Evolutionary conservation across 2,797 vertebrate genomes (phyloP).

Genomic region (Ctenopoma kingsleyae): DNA sequence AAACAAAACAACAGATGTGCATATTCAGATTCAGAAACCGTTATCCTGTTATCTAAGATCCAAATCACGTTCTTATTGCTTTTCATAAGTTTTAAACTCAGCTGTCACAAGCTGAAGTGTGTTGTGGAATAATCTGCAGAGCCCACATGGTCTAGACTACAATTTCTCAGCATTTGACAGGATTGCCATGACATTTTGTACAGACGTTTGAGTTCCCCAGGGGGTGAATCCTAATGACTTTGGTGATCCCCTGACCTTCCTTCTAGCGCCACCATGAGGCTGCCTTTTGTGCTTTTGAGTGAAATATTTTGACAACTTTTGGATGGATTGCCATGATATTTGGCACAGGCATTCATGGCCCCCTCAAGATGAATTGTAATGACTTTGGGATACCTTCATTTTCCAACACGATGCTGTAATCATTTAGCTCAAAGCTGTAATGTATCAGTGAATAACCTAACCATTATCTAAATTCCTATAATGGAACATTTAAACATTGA

Average conservation of each 20-base stretch:
- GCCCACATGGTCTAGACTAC: not conserved
- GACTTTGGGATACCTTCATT: not conserved
- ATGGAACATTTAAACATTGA: conserved; percentile 10
- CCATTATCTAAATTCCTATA: no score
- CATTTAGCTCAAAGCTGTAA: not conserved
- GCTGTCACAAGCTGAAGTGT: conserved; percentile 1
- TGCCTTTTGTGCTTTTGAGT: not conserved
- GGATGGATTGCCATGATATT: no score
- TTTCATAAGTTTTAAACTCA: conserved; percentile 35
- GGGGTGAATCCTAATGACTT: not conserved
- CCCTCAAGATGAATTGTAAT: not conserved
- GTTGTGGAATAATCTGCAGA: conserved; percentile 23
- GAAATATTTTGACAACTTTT: no score
- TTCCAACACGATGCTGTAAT: not conserved
- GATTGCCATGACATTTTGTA: not conserved
- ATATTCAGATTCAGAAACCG: conserved; percentile 22
- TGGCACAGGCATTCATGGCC: not conserved
- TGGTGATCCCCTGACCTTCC: not conserved
- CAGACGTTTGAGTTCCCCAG: not conserved
- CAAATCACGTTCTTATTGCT: conserved; percentile 15
- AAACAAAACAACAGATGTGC: conserved; percentile 52
- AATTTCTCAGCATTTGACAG: conserved; percentile 1
- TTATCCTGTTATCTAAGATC: conserved; percentile 28
- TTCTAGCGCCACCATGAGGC: not conserved
- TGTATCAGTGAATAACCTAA: not conserved